These are phyloP conservation scores for Carlito syrichta DNA, from an alignment of 2,113 vertebrate species.

Conservation along the genomic window DNA sequence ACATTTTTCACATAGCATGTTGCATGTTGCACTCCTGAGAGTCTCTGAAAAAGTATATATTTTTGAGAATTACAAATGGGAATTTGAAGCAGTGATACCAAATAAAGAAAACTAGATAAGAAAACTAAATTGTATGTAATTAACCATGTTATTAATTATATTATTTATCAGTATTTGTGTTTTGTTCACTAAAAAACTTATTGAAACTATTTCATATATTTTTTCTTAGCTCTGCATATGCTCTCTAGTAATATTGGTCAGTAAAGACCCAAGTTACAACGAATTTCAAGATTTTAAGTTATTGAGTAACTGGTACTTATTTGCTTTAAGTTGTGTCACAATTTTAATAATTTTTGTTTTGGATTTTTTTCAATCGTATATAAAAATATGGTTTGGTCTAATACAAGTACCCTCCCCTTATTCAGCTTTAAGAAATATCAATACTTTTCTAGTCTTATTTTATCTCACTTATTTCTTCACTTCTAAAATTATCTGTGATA, in stretches of 20 bases:
- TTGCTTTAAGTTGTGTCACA: neutral
- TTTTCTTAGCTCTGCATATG: neutral
- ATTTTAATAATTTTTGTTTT: neutral
- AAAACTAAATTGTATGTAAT: neutral
- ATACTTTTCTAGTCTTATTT: neutral
- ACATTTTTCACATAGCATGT: neutral
- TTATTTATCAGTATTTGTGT: neutral
- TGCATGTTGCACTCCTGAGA: neutral
- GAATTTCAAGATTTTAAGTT: neutral
- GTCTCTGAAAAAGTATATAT: neutral
- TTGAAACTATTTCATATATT: neutral
- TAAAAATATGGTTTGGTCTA: neutral
- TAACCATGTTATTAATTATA: neutral
- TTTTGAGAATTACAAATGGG: neutral
- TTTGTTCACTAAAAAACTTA: neutral
- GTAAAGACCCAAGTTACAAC: neutral
- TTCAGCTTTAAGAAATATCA: neutral
- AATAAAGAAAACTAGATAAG: neutral
- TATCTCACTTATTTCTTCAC: neutral
- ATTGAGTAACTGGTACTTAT: neutral
- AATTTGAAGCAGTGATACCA: neutral
- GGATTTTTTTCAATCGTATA: neutral
- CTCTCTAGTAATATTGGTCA: neutral
- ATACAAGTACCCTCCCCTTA: neutral
- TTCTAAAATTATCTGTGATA: neutral